These are phyloP conservation scores for Campoletis raptor DNA, from an alignment of 2,888 invertebrate genomes.

Conservation along the genomic window DNA sequence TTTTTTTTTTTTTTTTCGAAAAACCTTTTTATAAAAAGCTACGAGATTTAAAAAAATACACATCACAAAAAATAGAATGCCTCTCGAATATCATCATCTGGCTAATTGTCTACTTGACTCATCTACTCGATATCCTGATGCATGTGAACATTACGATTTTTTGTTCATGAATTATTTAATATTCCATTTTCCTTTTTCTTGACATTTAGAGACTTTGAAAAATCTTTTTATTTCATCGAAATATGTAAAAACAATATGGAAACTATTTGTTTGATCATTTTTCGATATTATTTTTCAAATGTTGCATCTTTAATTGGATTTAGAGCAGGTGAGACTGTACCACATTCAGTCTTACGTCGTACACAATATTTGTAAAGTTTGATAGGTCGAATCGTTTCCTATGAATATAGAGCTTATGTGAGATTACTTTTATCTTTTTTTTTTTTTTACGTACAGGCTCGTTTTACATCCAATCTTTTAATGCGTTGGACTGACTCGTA, in stretches of 20 bases:
- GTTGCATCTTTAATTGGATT: conserved; percentile 47
- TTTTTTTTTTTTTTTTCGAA: conserved; percentile 45
- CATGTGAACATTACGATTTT: conserved; percentile 15
- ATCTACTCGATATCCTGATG: conserved; percentile 61
- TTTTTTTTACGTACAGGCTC: conserved; percentile 60
- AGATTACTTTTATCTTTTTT: conserved; percentile 44
- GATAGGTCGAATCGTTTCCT: conserved; percentile 61
- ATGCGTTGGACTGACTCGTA: conserved; percentile 26
- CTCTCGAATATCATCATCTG: conserved; percentile 76
- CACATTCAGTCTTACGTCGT: conserved; percentile 80
- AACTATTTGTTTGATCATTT: conserved; percentile 2
- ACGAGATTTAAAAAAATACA: conserved; percentile 82
- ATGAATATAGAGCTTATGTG: conserved; percentile 54
- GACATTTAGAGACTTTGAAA: conserved; percentile 32
- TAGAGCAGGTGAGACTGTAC: conserved; percentile 76
- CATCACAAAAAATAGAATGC: conserved; percentile 83
- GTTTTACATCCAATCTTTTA: conserved; percentile 46
- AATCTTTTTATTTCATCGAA: conserved; percentile 18
- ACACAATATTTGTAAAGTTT: conserved; percentile 74
- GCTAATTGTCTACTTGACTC: conserved; percentile 69
- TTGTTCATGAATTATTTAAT: not conserved
- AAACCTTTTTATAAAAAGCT: conserved; percentile 81
- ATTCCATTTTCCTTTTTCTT: not conserved
- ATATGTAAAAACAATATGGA: conserved; percentile 4
- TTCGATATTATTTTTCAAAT: not conserved